Percentiles rank a stretch among this genome's conserved stretches.
phyloP scores from a whole-genome alignment of 2,888 invertebrate species.

The Aphelenchoides bicaudatus region DNA sequence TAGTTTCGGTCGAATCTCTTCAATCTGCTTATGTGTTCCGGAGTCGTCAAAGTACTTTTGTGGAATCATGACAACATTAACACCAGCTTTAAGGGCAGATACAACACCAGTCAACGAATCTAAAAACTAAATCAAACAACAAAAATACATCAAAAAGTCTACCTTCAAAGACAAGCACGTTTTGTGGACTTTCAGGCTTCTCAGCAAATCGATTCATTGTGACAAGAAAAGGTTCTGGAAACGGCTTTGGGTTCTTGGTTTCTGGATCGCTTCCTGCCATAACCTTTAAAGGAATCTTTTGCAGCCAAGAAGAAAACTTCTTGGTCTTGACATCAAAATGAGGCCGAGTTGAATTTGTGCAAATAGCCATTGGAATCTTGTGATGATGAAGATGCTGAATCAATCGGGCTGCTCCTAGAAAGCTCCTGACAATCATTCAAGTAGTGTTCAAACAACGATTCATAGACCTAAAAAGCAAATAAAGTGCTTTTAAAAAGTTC shows the following conservation, averaged over 20 bases:
- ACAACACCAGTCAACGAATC: slow-evolving; percentile 85
- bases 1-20: slow-evolving; percentile 31
- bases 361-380: slow-evolving; percentile 77
- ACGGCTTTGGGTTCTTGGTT: slow-evolving; percentile 79
- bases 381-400: slow-evolving; percentile 73
- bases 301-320: slow-evolving; percentile 10
- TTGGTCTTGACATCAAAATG: slow-evolving; percentile 9
- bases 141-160: neutral
- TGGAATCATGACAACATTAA: slow-evolving; percentile 64
- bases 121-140: neutral
- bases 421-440: slow-evolving; percentile 54
- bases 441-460: slow-evolving; percentile 3
- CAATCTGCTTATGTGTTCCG: slow-evolving; percentile 16
- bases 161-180: slow-evolving; percentile 65
- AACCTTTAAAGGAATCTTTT: slow-evolving; percentile 60
- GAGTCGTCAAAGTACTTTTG: slow-evolving; percentile 35
- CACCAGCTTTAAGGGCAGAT: slow-evolving; percentile 68
- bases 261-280: slow-evolving; percentile 79
- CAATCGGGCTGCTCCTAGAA: slow-evolving; percentile 76
- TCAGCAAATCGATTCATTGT: slow-evolving; percentile 47
- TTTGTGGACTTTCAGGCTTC: slow-evolving; percentile 23
- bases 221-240: slow-evolving; percentile 82
- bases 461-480: slow-evolving; percentile 15
- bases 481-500: neutral
- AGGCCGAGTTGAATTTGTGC: slow-evolving; percentile 71